phyloP scores from a whole-genome alignment of 1,140 invertebrate genomes.

The Ericerus pela region DNA sequence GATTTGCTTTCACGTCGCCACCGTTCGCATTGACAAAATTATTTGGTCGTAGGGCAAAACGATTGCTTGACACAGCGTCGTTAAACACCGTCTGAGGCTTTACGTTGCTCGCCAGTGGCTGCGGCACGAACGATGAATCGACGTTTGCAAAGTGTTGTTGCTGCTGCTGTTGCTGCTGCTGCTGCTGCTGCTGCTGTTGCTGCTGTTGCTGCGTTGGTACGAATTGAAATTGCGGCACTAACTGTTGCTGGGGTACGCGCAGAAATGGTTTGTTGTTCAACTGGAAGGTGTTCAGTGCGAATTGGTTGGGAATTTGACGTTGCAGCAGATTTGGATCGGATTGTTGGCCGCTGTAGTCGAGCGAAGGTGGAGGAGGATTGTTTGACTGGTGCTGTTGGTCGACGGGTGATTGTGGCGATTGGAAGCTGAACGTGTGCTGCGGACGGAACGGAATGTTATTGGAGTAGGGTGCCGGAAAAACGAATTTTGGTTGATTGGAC shows the following conservation, averaged over 20 bases:
- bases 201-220: neutral
- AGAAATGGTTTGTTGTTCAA: neutral
- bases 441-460: conserved; percentile 13
- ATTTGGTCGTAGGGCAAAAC: too few relatives aligned
- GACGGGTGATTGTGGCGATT: too few relatives aligned
- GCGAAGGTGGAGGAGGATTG: neutral
- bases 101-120: too few relatives aligned
- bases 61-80: too few relatives aligned
- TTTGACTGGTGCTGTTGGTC: neutral
- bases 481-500: neutral
- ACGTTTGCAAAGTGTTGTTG: conserved; percentile 13
- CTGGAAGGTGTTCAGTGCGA: too few relatives aligned
- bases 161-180: conserved; percentile 12
- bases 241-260: neutral
- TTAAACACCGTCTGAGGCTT: too few relatives aligned
- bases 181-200: conserved; percentile 7
- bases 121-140: too few relatives aligned
- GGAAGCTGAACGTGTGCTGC: conserved; percentile 8
- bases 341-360: neutral
- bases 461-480: conserved; percentile 2
- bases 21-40: too few relatives aligned
- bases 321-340: conserved; percentile 9
- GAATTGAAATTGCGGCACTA: neutral
- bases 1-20: too few relatives aligned
- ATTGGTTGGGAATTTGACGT: neutral